Percentiles rank a stretch among this genome's conserved stretches.
Evolutionary conservation across 92 coral and sea anemone genomes (phyloP).

Genomic region (Phenganax subtilis): DNA sequence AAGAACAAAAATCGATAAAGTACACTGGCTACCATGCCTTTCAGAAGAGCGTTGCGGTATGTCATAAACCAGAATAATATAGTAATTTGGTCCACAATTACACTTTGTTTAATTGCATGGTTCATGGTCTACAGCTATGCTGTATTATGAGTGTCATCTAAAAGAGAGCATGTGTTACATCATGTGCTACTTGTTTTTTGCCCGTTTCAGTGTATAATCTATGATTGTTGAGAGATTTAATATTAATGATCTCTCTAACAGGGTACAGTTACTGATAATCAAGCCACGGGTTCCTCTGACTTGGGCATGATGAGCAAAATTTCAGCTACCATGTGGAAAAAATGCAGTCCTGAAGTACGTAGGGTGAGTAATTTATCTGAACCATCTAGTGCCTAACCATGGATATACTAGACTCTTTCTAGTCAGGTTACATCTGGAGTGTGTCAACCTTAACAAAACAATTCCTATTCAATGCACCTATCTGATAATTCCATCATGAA

Average conservation of each 20-base stretch:
- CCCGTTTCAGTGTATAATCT: neutral
- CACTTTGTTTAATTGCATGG: neutral
- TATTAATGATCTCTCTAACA: neutral
- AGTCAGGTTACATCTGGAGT: too few species aligned
- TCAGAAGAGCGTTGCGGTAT: slow-evolving; percentile 5
- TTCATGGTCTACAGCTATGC: too few species aligned
- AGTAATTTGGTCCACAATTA: neutral
- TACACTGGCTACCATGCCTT: slow-evolving; percentile 12
- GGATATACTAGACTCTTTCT: too few species aligned
- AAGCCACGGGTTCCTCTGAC: neutral
- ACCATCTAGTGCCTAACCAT: too few species aligned
- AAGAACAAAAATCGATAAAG: neutral
- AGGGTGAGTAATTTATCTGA: neutral
- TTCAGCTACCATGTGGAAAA: slow-evolving; percentile 8
- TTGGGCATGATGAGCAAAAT: slow-evolving; percentile 3
- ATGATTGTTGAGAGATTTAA: neutral
- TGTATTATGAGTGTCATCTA: too few species aligned
- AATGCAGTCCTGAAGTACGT: slow-evolving; percentile 4
- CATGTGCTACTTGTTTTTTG: neutral
- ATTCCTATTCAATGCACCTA: too few species aligned
- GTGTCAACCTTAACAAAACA: too few species aligned
- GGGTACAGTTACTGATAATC: neutral
- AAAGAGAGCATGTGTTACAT: neutral
- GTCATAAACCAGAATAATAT: neutral
- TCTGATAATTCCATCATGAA: too few species aligned